Evolutionary conservation across 1,140 invertebrate genomes (phyloP).

Genomic region (Temnothorax longispinosus): DNA sequence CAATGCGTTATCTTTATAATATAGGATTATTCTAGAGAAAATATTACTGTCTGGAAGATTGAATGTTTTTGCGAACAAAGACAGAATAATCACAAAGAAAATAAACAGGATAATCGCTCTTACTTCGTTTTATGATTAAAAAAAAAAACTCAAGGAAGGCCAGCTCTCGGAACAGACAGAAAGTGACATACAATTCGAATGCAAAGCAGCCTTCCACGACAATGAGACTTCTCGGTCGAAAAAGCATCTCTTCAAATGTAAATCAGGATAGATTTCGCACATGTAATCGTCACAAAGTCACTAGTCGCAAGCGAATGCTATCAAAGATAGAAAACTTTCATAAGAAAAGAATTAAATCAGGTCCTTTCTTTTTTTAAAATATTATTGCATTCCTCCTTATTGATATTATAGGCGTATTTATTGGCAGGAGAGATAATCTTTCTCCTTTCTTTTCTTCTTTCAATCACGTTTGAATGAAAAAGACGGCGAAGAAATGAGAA

Average conservation of each 20-base stretch:
- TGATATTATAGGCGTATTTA: background rate
- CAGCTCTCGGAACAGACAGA: conserved; percentile 1
- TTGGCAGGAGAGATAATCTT: background rate
- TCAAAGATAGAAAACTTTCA: conserved; percentile 21
- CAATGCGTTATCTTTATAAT: conserved; percentile 14
- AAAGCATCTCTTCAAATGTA: conserved; percentile 48
- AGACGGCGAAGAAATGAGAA: background rate
- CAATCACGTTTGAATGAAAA: conserved; percentile 9
- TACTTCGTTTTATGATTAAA: background rate
- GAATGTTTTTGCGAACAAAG: conserved; percentile 3
- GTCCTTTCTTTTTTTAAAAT: background rate
- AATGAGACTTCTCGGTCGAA: conserved; percentile 42
- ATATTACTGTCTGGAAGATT: background rate
- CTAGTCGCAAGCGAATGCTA: conserved; percentile 33
- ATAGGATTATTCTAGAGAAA: background rate
- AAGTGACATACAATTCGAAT: conserved; percentile 55
- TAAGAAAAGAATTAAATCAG: conserved; percentile 12
- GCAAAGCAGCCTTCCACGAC: conserved; percentile 38
- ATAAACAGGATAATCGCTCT: background rate
- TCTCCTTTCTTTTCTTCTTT: background rate
- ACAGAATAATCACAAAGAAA: conserved; percentile 13
- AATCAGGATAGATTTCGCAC: conserved; percentile 38
- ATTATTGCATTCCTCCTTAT: background rate
- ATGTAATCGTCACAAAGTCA: conserved; percentile 40
- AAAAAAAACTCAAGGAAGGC: conserved; percentile 22